These are phyloP conservation scores for Calameuta filiformis DNA, from an alignment of 2,888 invertebrate species.

Conservation along the genomic window DNA sequence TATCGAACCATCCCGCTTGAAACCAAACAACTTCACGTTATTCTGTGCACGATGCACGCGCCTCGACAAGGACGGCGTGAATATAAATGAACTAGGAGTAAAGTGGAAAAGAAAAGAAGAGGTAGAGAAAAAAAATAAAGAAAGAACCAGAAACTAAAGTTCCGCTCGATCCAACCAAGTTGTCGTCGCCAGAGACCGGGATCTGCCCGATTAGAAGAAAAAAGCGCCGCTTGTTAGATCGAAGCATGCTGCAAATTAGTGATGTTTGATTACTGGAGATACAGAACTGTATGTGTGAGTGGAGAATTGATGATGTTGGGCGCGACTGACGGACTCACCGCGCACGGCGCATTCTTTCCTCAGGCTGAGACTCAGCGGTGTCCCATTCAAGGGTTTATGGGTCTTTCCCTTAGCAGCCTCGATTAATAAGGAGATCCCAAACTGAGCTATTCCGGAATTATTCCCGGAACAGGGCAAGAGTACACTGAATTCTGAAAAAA, in stretches of 20 bases:
- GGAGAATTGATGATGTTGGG: conserved; percentile 61
- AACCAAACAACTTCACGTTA: background rate
- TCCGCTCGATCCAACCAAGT: background rate
- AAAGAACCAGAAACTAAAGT: background rate
- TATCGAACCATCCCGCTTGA: background rate
- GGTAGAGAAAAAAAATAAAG: background rate
- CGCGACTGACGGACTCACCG: conserved; percentile 76
- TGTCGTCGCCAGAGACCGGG: background rate
- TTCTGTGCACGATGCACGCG: background rate
- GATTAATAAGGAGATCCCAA: conserved; percentile 87
- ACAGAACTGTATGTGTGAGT: conserved; percentile 63
- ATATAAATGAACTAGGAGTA: background rate
- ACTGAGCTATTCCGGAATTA: conserved; percentile 87
- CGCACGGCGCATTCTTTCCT: conserved; percentile 94
- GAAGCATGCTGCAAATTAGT: conserved; percentile 52
- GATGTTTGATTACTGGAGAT: conserved; percentile 59
- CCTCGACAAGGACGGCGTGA: background rate
- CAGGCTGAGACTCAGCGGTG: conserved; percentile 86
- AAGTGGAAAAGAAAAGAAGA: background rate
- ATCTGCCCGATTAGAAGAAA: background rate
- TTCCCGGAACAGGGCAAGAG: conserved; percentile 89
- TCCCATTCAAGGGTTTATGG: conserved; percentile 80
- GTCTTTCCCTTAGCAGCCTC: conserved; percentile 77
- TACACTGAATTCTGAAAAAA: conserved; percentile 84
- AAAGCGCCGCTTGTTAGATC: background rate